A percentile compares a stretch with the other conserved stretches of the same genome.
These are phyloP conservation scores for Eudasyphora cyanicolor DNA, from an alignment of 2,888 invertebrate species.

Conservation along the genomic window DNA sequence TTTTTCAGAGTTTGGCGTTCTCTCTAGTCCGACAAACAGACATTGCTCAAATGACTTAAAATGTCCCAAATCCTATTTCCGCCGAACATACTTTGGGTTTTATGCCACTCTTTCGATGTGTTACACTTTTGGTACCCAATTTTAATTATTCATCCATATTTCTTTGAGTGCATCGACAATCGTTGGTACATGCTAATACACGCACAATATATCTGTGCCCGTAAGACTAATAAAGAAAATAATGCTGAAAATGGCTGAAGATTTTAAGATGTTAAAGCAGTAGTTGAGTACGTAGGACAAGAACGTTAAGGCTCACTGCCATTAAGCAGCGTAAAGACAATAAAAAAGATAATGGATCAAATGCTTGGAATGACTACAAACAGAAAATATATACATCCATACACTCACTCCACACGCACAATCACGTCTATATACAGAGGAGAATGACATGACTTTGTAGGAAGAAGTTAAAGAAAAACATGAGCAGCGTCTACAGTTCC, in stretches of 20 bases:
- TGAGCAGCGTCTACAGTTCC: neutral
- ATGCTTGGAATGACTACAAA: slow-evolving; percentile 59
- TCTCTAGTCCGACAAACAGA: too few species aligned
- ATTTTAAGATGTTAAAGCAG: slow-evolving; percentile 30
- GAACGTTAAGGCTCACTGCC: slow-evolving; percentile 45
- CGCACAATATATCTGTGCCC: neutral
- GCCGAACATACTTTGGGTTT: too few species aligned
- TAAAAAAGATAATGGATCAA: slow-evolving; percentile 72
- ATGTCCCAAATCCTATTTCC: too few species aligned
- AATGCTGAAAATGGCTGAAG: slow-evolving; percentile 14
- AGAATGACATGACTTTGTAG: neutral
- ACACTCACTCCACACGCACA: neutral
- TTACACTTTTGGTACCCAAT: too few species aligned
- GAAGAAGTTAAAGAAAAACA: neutral
- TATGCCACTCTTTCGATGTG: too few species aligned
- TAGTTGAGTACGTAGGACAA: slow-evolving; percentile 9
- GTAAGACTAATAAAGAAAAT: slow-evolving; percentile 24
- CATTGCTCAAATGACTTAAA: too few species aligned
- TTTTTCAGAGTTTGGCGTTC: too few species aligned
- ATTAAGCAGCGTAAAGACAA: slow-evolving; percentile 51
- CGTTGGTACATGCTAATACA: neutral
- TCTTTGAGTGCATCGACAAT: neutral
- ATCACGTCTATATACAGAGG: neutral
- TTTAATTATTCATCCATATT: too few species aligned
- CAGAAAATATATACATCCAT: neutral